Evolutionary conservation across 2,888 invertebrate species (phyloP).

Genomic region (Dichetophora obliterata): DNA sequence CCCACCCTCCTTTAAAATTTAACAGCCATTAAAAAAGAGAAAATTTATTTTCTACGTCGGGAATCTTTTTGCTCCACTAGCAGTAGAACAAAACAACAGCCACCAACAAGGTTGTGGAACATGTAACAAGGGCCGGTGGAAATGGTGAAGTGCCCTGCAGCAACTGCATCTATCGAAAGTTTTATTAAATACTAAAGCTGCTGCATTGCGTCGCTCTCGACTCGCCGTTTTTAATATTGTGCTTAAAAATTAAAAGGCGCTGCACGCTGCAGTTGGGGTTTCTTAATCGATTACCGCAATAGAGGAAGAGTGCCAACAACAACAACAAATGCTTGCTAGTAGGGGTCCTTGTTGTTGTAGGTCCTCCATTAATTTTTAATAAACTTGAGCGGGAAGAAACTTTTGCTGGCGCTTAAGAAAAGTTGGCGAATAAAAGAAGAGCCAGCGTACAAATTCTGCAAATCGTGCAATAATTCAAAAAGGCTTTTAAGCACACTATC

Average conservation of each 20-base stretch:
- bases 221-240: neutral
- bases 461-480: conserved; percentile 19
- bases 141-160: neutral
- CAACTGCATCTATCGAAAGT: neutral
- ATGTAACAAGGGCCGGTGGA: no score
- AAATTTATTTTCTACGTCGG: neutral
- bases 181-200: neutral
- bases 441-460: conserved; percentile 9
- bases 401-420: conserved; percentile 5
- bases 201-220: neutral
- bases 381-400: neutral
- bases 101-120: no score
- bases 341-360: conserved; percentile 38
- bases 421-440: conserved; percentile 15
- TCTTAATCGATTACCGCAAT: conserved; percentile 21
- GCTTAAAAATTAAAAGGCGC: neutral
- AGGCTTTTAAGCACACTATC: conserved; percentile 15
- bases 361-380: conserved; percentile 13
- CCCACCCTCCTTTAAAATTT: neutral
- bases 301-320: neutral
- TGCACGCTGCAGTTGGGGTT: neutral
- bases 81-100: no score
- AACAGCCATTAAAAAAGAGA: neutral
- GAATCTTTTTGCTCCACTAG: no score
- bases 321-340: neutral